Evolutionary conservation across 2,797 vertebrate species (phyloP), one percentile per base, ranked within the genome.

Genomic region (Amblyraja radiata): DNA sequence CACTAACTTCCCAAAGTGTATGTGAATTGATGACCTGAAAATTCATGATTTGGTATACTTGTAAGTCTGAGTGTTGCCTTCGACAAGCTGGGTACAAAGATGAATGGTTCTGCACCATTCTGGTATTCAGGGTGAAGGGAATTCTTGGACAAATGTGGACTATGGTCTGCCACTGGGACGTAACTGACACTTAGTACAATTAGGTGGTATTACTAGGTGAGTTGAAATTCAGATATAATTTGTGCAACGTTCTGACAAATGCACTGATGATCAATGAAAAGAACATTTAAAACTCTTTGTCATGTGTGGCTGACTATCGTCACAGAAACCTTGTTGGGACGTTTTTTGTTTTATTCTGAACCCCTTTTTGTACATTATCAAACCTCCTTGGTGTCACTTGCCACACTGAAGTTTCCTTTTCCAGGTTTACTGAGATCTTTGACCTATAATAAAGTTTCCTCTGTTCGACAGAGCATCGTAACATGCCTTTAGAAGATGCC

Each of bases 401-500:
- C 36, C 65, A 39, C 32, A 39, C 32, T 65, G 32, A 90, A 68
- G 63, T 11, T 90, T 36, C 68, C 32, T 36, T 80, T 80, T 1
- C 78, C 2, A 81, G 16, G 46, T 21, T 81, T 39, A 18, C 7
- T 9, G 39, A 61, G 58, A 46, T 14, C 28, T 74, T 39, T 68
- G 84, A 88, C 36, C 1, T 68, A 88, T 65, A 36, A 28, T 21
- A 18, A 92, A 8, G 32, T 92, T 92, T 39, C 25, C 92, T 94
- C 93, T 94, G 94, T 46, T 94, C 93, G 93, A 76, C 94, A 96
- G 97, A 97, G 94, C 96, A 97, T 94, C 95, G 94, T 93, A 97
- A 97, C 93, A 95, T 97, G 97, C 96, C 97, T 94, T 96, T 97
- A 95, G 97, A 98, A 93, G 97, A 97, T 94, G 97, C 96, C 36